Conservation (phyloP, 2,888 invertebrate genomes). For the Ditula angustiorana region DNA sequence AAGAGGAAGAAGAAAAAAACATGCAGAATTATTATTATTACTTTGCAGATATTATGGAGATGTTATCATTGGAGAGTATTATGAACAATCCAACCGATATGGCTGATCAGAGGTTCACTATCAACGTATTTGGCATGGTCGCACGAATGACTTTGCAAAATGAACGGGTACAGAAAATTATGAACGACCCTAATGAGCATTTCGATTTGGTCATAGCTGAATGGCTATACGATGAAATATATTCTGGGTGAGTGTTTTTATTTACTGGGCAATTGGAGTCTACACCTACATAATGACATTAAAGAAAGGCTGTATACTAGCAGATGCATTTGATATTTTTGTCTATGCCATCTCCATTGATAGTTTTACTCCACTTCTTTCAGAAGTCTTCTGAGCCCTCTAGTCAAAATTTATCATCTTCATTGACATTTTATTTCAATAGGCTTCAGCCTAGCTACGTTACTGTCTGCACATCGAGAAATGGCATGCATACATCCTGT, state of each 20-base stretch:
- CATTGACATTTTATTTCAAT: no score
- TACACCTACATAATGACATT: background rate
- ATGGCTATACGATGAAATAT: slow-evolving; percentile 57
- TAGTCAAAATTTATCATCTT: no score
- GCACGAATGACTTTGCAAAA: slow-evolving; percentile 7
- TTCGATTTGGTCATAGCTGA: slow-evolving; percentile 59
- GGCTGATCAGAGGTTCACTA: background rate
- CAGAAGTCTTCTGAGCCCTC: no score
- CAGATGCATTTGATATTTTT: background rate
- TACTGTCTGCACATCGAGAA: no score
- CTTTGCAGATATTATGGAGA: background rate
- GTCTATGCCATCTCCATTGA: no score
- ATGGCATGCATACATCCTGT: no score
- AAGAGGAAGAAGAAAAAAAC: background rate
- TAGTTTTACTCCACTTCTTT: no score
- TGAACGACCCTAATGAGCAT: slow-evolving; percentile 51
- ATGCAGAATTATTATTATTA: background rate
- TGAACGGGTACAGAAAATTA: slow-evolving; percentile 42
- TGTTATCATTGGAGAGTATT: background rate
- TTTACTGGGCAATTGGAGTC: background rate
- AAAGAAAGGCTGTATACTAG: background rate
- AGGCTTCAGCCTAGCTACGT: no score
- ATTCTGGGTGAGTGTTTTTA: slow-evolving; percentile 52
- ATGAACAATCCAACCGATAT: background rate
- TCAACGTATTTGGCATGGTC: background rate